Percentiles rank a stretch among this genome's conserved stretches.
Evolutionary conservation across 2,888 invertebrate species (phyloP).

Genomic region (Lordiphosa andalusiaca): DNA sequence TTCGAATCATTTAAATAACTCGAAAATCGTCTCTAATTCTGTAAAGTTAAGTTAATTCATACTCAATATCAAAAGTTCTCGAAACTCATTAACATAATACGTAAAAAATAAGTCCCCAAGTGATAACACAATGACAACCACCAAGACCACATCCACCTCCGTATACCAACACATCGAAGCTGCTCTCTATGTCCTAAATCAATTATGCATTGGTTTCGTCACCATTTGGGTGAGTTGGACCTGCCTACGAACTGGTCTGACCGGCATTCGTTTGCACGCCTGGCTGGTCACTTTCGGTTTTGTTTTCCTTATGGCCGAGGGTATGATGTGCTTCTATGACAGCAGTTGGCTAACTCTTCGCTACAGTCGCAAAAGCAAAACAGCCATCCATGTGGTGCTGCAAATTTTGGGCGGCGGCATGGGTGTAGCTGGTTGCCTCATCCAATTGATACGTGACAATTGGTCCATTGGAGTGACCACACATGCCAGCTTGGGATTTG

Average conservation of each 20-base stretch:
- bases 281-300: conserved; percentile 75
- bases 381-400: conserved; percentile 67
- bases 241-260: conserved; percentile 58
- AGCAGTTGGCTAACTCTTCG: conserved; percentile 62
- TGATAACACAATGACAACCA: conserved; percentile 23
- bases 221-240: conserved; percentile 73
- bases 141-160: conserved; percentile 22
- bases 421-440: conserved; percentile 68
- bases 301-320: conserved; percentile 76
- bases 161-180: conserved; percentile 60
- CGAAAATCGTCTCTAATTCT: no score
- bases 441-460: conserved; percentile 61
- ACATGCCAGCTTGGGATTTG: conserved; percentile 60
- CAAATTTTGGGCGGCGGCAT: conserved; percentile 68
- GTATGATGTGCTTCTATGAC: conserved; percentile 74
- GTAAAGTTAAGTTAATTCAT: no score
- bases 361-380: conserved; percentile 62
- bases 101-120: not conserved
- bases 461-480: conserved; percentile 49
- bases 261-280: conserved; percentile 65
- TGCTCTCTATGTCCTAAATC: conserved; percentile 64
- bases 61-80: no score
- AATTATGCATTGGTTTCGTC: conserved; percentile 74
- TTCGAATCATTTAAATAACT: no score
- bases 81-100: not conserved